Conservation (phyloP, 2,113 vertebrate genomes). For the Alexandromys fortis region DNA sequence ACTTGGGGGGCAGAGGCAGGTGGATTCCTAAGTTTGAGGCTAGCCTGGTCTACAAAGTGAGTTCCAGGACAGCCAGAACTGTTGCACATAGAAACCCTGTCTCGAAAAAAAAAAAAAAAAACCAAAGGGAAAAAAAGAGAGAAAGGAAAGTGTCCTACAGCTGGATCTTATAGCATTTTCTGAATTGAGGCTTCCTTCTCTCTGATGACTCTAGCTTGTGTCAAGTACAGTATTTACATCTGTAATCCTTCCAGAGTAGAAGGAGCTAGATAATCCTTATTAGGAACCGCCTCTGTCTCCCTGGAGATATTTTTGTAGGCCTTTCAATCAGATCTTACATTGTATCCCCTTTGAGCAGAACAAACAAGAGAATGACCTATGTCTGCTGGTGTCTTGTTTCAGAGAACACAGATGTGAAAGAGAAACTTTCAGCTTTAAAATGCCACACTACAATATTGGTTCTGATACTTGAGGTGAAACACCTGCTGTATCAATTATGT, state of each 20-base stretch:
- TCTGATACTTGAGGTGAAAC: constrained; percentile 40
- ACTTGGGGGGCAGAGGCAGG: no score
- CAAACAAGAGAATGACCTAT: neutral
- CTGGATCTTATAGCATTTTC: neutral
- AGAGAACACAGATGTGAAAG: neutral
- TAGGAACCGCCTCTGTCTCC: neutral
- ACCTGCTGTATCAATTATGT: neutral
- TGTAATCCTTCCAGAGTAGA: neutral
- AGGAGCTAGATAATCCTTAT: neutral
- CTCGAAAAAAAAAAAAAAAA: no score
- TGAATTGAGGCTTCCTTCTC: neutral
- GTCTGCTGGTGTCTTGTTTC: neutral
- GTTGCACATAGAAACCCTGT: no score
- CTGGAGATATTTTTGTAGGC: neutral
- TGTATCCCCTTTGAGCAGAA: neutral
- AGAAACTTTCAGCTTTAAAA: neutral
- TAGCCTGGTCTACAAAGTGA: no score
- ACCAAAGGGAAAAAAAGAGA: no score
- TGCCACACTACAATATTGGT: neutral
- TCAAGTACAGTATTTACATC: neutral
- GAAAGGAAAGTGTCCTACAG: neutral
- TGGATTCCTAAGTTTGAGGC: no score
- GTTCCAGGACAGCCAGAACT: no score
- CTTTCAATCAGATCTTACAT: neutral
- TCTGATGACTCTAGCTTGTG: neutral